Percentiles rank a stretch among this genome's conserved stretches.
phyloP scores from a whole-genome alignment of 2,888 invertebrate genomes.

The Drosophila ustulata region DNA sequence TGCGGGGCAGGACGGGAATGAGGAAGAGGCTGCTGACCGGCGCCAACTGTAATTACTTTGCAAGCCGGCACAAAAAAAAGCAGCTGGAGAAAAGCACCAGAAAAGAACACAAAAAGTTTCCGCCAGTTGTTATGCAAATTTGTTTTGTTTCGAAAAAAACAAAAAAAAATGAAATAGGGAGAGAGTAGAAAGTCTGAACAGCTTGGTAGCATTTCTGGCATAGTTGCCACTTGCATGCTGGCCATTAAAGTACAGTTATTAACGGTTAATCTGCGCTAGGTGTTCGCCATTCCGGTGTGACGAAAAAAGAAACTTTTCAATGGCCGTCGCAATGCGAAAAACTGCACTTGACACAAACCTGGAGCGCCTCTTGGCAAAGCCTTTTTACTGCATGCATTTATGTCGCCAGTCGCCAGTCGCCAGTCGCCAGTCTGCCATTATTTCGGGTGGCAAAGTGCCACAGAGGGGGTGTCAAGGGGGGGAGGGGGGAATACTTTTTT shows the following conservation, averaged over 20 bases:
- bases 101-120: conserved; percentile 63
- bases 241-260: conserved; percentile 61
- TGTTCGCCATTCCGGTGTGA: conserved; percentile 28
- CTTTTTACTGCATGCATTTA: conserved; percentile 22
- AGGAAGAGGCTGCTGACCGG: conserved; percentile 33
- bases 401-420: conserved; percentile 41
- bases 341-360: conserved; percentile 54
- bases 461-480: background rate
- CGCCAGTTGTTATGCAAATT: conserved; percentile 70
- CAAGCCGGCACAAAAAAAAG: conserved; percentile 33
- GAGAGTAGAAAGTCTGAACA: background rate
- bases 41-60: conserved; percentile 72
- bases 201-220: conserved; percentile 34
- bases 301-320: conserved; percentile 40
- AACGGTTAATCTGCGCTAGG: conserved; percentile 65
- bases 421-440: conserved; percentile 43
- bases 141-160: conserved; percentile 37
- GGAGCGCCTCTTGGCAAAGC: conserved; percentile 13
- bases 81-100: conserved; percentile 12
- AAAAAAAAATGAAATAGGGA: conserved; percentile 10
- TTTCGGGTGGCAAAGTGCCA: conserved; percentile 9
- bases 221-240: conserved; percentile 15
- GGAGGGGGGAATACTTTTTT: conserved; percentile 4
- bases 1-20: background rate
- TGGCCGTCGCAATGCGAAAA: conserved; percentile 51